Conservation (phyloP, 1,140 invertebrate genomes). For the Pseudomyrmex cubaensis region DNA sequence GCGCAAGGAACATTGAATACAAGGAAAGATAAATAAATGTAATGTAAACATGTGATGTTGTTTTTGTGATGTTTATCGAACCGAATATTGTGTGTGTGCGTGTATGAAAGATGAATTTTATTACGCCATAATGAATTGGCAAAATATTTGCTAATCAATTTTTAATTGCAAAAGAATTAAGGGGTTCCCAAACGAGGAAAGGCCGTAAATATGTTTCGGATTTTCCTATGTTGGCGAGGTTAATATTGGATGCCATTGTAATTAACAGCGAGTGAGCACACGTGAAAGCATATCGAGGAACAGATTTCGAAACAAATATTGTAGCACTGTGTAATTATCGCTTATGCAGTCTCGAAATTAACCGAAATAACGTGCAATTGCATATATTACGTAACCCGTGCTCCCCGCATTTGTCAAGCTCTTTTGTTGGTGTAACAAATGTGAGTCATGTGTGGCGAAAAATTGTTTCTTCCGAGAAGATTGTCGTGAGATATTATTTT, state of each 20-base stretch:
- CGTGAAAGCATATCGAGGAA: slow-evolving; percentile 23
- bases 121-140: slow-evolving; percentile 2
- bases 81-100: no score
- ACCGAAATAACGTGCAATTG: slow-evolving; percentile 28
- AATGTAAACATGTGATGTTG: no score
- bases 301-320: slow-evolving; percentile 32
- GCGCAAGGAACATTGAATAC: neutral
- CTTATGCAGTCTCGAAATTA: slow-evolving; percentile 49
- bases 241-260: slow-evolving; percentile 47
- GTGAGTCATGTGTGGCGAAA: neutral
- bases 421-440: slow-evolving; percentile 1
- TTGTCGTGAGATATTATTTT: no score
- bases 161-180: slow-evolving; percentile 25
- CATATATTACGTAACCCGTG: slow-evolving; percentile 10
- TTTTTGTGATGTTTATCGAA: no score
- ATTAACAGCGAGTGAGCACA: slow-evolving; percentile 39
- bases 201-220: slow-evolving; percentile 22
- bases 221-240: neutral
- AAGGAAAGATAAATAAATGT: neutral
- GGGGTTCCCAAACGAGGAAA: neutral
- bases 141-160: neutral
- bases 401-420: slow-evolving; percentile 17
- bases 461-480: no score
- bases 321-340: slow-evolving; percentile 32
- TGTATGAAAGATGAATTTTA: slow-evolving; percentile 3